Conservation (phyloP, 2,113 vertebrate genomes). For the Otis tarda region DNA sequence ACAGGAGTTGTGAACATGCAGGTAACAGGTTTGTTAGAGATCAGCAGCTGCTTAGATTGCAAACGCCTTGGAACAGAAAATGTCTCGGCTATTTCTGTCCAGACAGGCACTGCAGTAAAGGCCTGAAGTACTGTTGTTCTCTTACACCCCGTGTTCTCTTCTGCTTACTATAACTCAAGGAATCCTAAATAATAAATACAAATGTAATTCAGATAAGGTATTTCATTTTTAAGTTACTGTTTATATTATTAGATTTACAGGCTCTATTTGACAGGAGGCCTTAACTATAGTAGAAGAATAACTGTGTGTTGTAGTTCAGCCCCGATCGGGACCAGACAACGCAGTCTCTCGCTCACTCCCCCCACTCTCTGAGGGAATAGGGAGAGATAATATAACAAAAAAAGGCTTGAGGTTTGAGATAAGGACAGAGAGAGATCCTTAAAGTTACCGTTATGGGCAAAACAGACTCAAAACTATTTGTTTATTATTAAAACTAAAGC, state of each 20-base stretch:
- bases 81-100: background rate
- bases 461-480: too few relatives aligned
- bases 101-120: background rate
- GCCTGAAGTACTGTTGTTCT: background rate
- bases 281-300: background rate
- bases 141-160: background rate
- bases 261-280: background rate
- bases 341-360: too few relatives aligned
- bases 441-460: too few relatives aligned
- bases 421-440: too few relatives aligned
- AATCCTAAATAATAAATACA: background rate
- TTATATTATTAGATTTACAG: background rate
- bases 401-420: too few relatives aligned
- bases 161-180: background rate
- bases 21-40: background rate
- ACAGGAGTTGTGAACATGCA: background rate
- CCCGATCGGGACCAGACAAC: too few relatives aligned
- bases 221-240: background rate
- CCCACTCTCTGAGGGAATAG: too few relatives aligned
- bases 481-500: too few relatives aligned
- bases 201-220: background rate
- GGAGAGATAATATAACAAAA: too few relatives aligned
- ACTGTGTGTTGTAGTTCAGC: too few relatives aligned
- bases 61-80: background rate
- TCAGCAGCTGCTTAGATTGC: background rate